Base-by-base conservation (phyloP, 1,140 invertebrate genomes). In the Pseudomyrmex gracilis region DNA sequence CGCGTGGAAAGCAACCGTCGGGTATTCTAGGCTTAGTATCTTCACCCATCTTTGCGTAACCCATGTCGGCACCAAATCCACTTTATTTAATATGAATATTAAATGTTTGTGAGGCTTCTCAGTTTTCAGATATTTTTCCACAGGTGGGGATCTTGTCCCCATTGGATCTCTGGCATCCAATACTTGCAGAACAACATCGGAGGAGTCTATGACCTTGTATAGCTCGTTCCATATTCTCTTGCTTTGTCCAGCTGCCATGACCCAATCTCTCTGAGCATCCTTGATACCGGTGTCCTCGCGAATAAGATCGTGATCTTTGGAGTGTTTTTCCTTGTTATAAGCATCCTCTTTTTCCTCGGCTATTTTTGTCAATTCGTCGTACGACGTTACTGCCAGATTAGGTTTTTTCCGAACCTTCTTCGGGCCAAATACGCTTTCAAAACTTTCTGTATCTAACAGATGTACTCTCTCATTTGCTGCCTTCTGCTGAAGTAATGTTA, bases 191-290 rank as follows among this genome's bases (percentile, higher is more conserved):
- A 99, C 93, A 8, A 99, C 98, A 96, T 99, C 99, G 1, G 99
- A 99, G 9, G 99, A 99, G 94, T 99, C 99, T 64, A 99, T 97
- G 10, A 99, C 99, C 96, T 99, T 99, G 92, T 99, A 99, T 8
- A 99, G 93, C 94, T 99, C 99, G 95, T 99, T 99, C 99, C 99
- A 99, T 90, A 99, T 99, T 89, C 99, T 95, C 95, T 96, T 99
- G 90, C 98, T 99, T 92, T 99, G 98, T 3, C 99, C 99, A 47
- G 98, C 98, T 67, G 95, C 96, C 96, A 98, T 98, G 3, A 98
- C 96, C 97, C 97, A 98, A 89, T 98, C 97, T 78, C 97, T 95
- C 57, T 96, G 96, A 1, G 96, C 95, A 88, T 97, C 96, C 89
- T 95, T 96, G 1, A 97, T 95, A 8, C 98, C 96, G 77, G 96